Base-by-base conservation (phyloP, 2,888 invertebrate genomes). In the Tetanocera ferruginea region DNA sequence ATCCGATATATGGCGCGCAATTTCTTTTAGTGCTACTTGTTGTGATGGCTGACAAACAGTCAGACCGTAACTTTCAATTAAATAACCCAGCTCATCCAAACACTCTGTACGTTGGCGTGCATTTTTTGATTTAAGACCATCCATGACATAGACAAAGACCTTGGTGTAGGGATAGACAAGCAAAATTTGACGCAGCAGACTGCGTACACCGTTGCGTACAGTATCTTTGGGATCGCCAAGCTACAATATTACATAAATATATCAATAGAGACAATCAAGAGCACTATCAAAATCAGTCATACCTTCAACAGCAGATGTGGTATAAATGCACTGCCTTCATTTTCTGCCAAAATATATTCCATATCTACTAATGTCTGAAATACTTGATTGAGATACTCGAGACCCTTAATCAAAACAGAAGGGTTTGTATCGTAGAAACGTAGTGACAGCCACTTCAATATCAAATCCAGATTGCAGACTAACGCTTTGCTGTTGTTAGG, bases 401-500 rank as follows among this genome's bases (percentile, higher is more conserved):
- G 91, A n/a, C 96, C 97, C 91, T 97, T 98, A 84, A 98, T 92
- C 79, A 99, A 92, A 52, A 99, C 98, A 19, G 98, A 97, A 11
- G 99, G 98, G 91, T 99, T 99, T 31, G 99, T 99, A 91, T 99
- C 99, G 87, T 98, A 99, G 91, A 99, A 99, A 79, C 99, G 92
- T 67, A 99, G 91, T 0, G 98, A 98, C 83, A 98, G 89, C 99
- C 99, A 99, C 89, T 98, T 98, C 66, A 99, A 92, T 76, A 99
- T 95, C 80, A 99, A 91, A 91, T 99, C 99, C 80, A 98, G 91
- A 91, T 99, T 99, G 25, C 95, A 94, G 82, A 97, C 93, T 60
- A 98, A 92, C 0, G 97, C 95, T 83, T 94, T 93, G 57, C 93
- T 93, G 84, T 96, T 95, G n/a, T 92, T 93, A 4, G 93, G 92